Percentiles rank a stretch among this genome's conserved stretches.
phyloP scores from a whole-genome alignment of 2,888 invertebrate genomes.

The Schrankia costaestrigalis region DNA sequence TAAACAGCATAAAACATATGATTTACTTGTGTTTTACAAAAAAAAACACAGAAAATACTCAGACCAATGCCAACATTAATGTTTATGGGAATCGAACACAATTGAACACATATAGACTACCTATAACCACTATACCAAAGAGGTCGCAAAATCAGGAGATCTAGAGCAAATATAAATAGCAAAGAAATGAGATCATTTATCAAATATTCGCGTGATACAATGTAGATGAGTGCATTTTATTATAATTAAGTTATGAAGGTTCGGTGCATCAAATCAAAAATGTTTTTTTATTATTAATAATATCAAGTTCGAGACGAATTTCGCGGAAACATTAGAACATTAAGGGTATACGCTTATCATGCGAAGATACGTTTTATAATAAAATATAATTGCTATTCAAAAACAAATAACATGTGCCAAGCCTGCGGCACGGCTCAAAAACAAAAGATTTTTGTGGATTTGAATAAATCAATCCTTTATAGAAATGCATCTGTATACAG shows the following conservation, averaged over 20 bases:
- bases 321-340: conserved; percentile 70
- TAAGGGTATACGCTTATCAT: conserved; percentile 50
- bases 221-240: conserved; percentile 21
- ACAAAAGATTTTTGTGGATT: conserved; percentile 73
- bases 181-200: too few relatives aligned
- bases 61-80: too few relatives aligned
- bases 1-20: too few relatives aligned
- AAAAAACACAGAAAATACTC: too few relatives aligned
- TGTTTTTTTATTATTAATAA: conserved; percentile 40
- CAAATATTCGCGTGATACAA: conserved; percentile 22
- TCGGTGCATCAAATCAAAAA: conserved; percentile 41
- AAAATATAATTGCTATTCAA: conserved; percentile 80
- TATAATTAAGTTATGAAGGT: conserved; percentile 52
- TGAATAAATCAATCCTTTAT: conserved; percentile 79
- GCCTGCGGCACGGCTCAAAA: conserved; percentile 68
- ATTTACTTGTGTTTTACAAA: too few relatives aligned
- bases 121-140: too few relatives aligned
- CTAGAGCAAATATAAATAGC: too few relatives aligned
- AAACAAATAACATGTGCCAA: conserved; percentile 72
- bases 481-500: conserved; percentile 74
- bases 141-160: too few relatives aligned
- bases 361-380: conserved; percentile 70
- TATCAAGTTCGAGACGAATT: conserved; percentile 67
- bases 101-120: too few relatives aligned
- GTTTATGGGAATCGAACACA: too few relatives aligned